Conservation (phyloP, 2,113 vertebrate genomes). For the Hoplias malabaricus region DNA sequence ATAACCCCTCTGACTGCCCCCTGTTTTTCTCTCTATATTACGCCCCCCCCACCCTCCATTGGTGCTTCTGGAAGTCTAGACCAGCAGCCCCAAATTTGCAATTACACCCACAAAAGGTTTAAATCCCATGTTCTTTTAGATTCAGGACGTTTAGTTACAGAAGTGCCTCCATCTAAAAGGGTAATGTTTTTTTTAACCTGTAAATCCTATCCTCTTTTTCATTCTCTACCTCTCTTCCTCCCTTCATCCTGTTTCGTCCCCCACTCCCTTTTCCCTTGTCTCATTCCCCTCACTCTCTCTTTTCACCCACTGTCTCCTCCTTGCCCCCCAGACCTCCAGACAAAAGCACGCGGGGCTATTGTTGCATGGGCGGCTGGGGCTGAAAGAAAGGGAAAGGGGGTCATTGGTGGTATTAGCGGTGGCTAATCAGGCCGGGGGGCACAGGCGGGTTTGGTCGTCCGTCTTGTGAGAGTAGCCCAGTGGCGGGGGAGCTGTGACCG, state of each 20-base stretch:
- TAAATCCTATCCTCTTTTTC: constrained; percentile 11
- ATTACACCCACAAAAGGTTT: neutral
- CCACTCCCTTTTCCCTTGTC: neutral
- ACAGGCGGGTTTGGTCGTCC: neutral
- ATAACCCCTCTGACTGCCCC: constrained; percentile 1
- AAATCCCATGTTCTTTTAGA: constrained; percentile 15
- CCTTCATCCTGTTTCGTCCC: neutral
- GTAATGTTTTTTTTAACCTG: constrained; percentile 31
- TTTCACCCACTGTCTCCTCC: constrained; percentile 28
- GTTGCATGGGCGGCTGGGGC: constrained; percentile 41
- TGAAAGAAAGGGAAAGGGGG: constrained; percentile 57
- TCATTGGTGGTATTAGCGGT: constrained; percentile 59
- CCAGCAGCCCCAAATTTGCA: neutral
- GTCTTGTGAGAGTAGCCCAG: constrained; percentile 11
- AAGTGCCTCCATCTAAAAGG: neutral
- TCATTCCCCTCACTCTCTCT: constrained; percentile 10
- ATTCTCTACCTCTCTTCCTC: neutral
- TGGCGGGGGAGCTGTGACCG: constrained; percentile 57
- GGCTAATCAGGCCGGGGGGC: constrained; percentile 53
- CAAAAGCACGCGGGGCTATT: constrained; percentile 46
- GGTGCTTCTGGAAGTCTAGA: constrained; percentile 5
- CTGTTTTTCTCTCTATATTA: neutral
- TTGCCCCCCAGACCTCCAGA: constrained; percentile 37
- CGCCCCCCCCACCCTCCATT: constrained; percentile 1
- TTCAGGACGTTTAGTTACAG: no score